A percentile compares a stretch with the other conserved stretches of the same genome.
Conservation (phyloP, 2,113 vertebrate species). For the Pogonocichla stellata region DNA sequence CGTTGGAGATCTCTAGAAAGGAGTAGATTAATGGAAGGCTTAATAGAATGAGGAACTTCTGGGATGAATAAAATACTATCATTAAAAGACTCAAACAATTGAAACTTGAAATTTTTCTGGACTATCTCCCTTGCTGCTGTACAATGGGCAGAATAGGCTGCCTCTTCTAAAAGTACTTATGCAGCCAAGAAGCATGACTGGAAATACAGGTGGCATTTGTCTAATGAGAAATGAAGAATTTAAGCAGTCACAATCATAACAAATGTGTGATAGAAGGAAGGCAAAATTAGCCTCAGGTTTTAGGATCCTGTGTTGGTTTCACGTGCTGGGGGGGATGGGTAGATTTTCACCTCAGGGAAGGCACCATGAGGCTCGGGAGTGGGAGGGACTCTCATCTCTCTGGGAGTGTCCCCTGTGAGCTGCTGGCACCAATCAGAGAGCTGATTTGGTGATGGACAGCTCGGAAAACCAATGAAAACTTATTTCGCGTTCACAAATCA, state of each 20-base stretch:
- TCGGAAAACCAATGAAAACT: no score
- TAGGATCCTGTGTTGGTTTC: no score
- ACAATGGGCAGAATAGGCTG: not conserved
- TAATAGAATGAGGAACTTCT: not conserved
- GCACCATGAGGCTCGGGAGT: no score
- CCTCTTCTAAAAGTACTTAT: not conserved
- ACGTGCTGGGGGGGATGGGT: no score
- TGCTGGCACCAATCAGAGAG: no score
- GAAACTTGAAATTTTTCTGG: not conserved
- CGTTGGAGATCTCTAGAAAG: not conserved
- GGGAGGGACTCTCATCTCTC: no score
- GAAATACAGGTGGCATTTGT: not conserved
- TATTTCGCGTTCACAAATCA: no score
- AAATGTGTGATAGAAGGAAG: not conserved
- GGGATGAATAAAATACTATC: not conserved
- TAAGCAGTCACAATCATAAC: not conserved
- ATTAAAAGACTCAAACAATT: not conserved
- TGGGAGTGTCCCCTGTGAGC: no score
- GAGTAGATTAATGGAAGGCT: not conserved
- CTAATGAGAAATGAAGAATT: not conserved
- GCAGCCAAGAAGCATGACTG: not conserved
- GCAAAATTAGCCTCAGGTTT: not conserved
- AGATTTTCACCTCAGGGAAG: no score
- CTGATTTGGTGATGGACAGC: no score
- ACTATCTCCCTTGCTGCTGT: not conserved